phyloP scores from a whole-genome alignment of 2,888 invertebrate genomes.

The Tuberolachnus salignus region DNA sequence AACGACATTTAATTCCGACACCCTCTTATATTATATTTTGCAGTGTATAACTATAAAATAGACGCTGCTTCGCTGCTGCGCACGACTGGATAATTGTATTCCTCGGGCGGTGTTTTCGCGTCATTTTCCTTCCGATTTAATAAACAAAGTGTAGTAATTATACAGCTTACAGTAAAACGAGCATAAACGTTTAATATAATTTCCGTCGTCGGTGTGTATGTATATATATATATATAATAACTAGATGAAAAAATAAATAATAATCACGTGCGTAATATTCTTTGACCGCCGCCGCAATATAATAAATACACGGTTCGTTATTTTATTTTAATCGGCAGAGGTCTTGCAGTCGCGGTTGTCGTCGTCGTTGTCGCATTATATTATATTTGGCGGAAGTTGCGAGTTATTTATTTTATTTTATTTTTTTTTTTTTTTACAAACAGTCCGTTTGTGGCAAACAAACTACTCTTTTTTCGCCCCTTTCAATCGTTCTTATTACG shows the following conservation, averaged over 20 bases:
- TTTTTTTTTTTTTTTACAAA: too few species aligned
- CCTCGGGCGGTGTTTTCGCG: background rate
- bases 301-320: constrained; percentile 26
- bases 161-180: constrained; percentile 18
- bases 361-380: background rate
- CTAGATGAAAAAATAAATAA: constrained; percentile 19
- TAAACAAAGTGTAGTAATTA: constrained; percentile 28
- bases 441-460: constrained; percentile 1
- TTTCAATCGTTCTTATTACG: background rate
- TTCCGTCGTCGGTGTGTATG: background rate
- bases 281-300: constrained; percentile 3
- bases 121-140: constrained; percentile 17
- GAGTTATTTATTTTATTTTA: constrained; percentile 33
- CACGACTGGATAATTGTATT: too few species aligned
- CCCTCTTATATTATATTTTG: background rate
- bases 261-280: background rate
- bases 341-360: background rate
- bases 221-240: background rate
- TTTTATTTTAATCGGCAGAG: constrained; percentile 14
- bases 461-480: background rate
- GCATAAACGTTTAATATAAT: constrained; percentile 43
- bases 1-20: background rate
- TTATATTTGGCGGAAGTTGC: constrained; percentile 7
- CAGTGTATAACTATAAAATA: too few species aligned
- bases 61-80: too few species aligned